phyloP scores from a whole-genome alignment of 2,113 vertebrate genomes.

The Daboia siamensis region DNA sequence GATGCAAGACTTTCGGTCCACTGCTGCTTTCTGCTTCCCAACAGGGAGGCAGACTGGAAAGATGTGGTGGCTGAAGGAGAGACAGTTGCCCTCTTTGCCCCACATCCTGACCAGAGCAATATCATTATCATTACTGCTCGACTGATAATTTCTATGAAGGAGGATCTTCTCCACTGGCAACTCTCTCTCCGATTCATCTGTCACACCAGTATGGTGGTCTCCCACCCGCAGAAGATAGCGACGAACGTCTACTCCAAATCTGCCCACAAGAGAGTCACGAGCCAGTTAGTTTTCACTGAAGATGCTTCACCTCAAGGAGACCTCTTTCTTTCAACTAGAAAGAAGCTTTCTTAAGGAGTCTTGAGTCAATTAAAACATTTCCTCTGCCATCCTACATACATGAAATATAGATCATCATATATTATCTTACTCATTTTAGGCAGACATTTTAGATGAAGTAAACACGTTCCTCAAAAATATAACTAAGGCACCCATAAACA shows the following conservation, averaged over 20 bases:
- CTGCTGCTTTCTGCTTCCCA: conserved; percentile 54
- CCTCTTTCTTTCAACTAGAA: not conserved
- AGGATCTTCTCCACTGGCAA: conserved; percentile 75
- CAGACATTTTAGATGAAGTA: not conserved
- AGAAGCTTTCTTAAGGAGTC: not conserved
- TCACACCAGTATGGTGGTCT: conserved; percentile 81
- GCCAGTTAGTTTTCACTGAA: not conserved
- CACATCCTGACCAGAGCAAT: conserved; percentile 81
- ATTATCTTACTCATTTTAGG: not conserved
- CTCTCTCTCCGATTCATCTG: conserved; percentile 76
- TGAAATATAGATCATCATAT: not conserved
- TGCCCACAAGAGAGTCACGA: conserved; percentile 39
- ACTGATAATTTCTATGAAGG: conserved; percentile 83
- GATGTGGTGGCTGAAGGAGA: conserved; percentile 77
- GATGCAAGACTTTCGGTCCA: conserved; percentile 74
- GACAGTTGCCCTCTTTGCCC: conserved; percentile 77
- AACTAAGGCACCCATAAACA: not conserved
- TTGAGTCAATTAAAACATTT: not conserved
- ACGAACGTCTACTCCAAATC: conserved; percentile 78
- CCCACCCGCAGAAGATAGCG: conserved; percentile 78
- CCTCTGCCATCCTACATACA: not conserved
- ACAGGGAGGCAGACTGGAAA: conserved; percentile 81
- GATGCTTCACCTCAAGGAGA: not conserved
- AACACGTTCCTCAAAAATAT: not conserved
- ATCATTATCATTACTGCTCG: conserved; percentile 83